These are phyloP conservation scores for Theonella swinhoei DNA, from an alignment of 37 sponge, comb jelly and placozoan genomes.

Conservation along the genomic window DNA sequence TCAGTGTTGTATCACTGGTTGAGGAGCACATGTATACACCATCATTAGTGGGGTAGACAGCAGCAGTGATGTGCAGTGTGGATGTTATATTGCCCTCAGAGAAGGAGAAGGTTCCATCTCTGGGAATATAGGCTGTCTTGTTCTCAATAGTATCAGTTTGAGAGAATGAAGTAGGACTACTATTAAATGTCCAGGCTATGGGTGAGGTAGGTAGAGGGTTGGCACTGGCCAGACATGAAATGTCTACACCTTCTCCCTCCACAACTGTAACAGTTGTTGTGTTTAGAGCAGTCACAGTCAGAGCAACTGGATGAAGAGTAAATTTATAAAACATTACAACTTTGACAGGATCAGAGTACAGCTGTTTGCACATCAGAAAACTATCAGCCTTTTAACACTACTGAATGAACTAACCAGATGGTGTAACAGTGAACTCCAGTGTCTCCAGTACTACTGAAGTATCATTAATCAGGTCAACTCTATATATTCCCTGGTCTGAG, in stretches of 20 bases:
- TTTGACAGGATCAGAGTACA: too few relatives aligned
- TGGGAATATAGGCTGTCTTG: background rate
- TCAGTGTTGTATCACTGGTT: conserved; percentile 11
- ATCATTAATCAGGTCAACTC: background rate
- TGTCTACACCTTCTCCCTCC: conserved; percentile 24
- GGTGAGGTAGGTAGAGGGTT: conserved; percentile 34
- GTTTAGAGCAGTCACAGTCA: too few relatives aligned
- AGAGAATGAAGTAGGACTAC: background rate
- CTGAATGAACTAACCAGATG: too few relatives aligned
- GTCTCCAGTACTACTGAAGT: too few relatives aligned
- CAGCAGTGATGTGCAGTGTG: conserved; percentile 11
- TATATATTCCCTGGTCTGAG: conserved; percentile 16
- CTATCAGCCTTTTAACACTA: too few relatives aligned
- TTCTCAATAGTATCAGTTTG: background rate
- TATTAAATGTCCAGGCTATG: conserved; percentile 35
- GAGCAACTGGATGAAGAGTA: too few relatives aligned
- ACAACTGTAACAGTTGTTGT: conserved; percentile 4
- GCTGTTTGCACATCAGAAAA: too few relatives aligned
- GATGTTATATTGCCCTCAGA: conserved; percentile 6
- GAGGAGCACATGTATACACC: conserved; percentile 37
- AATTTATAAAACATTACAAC: too few relatives aligned
- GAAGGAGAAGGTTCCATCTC: too few relatives aligned
- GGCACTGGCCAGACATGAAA: conserved; percentile 37
- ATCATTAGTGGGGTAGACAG: conserved; percentile 20
- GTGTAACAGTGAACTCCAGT: too few relatives aligned